Percentiles rank a stretch among this genome's conserved stretches.
Evolutionary conservation across 2,113 vertebrate species (phyloP).

Genomic region (Laticauda colubrina): DNA sequence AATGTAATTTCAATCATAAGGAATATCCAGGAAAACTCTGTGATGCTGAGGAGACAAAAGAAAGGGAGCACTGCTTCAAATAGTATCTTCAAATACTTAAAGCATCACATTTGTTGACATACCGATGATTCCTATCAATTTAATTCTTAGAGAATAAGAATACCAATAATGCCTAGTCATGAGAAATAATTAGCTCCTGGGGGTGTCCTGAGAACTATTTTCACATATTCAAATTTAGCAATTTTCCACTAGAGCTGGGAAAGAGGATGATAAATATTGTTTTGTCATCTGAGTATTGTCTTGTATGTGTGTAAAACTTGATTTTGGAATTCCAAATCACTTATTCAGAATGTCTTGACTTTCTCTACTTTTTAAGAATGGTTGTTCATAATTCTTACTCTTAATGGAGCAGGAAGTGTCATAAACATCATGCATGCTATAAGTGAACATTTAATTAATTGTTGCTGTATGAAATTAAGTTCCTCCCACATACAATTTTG

Average conservation of each 20-base stretch:
- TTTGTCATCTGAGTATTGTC: not conserved
- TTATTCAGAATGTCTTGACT: not conserved
- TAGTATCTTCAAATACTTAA: too few species aligned
- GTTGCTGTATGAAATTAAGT: rapidly evolving
- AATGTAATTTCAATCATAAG: not conserved
- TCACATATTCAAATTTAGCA: not conserved
- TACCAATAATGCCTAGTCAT: not conserved
- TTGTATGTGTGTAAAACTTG: not conserved
- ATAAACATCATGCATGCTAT: not conserved
- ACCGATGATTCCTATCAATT: not conserved
- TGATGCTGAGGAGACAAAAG: not conserved
- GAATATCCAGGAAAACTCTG: not conserved
- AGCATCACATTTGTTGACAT: not conserved
- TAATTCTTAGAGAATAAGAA: not conserved
- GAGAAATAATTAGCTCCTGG: not conserved
- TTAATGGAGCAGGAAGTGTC: not conserved
- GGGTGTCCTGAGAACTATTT: not conserved
- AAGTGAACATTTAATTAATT: not conserved
- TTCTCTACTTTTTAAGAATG: not conserved
- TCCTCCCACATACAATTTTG: not conserved
- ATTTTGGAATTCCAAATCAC: not conserved
- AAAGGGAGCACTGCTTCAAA: not conserved
- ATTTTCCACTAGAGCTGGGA: not conserved
- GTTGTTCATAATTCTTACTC: not conserved
- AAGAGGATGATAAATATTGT: not conserved